Evolutionary conservation across 2,113 vertebrate species (phyloP).

Genomic region (Ptilorrhoa leucosticta): DNA sequence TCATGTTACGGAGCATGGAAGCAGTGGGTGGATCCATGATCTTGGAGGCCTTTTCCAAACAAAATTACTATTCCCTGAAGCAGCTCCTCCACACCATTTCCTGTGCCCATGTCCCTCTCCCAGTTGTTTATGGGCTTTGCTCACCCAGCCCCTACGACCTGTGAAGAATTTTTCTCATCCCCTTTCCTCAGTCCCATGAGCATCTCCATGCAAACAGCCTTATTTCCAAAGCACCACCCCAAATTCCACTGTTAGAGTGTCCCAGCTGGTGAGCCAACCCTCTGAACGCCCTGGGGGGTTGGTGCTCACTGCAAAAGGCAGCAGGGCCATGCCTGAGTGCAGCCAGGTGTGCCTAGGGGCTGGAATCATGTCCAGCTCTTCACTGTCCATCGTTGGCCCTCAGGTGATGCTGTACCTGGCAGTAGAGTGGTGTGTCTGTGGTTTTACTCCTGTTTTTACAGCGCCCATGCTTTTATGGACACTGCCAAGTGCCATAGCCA

Average conservation of each 20-base stretch:
- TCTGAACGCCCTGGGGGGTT: background rate
- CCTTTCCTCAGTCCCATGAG: background rate
- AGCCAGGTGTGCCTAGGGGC: background rate
- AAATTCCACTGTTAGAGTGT: background rate
- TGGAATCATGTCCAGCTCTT: background rate
- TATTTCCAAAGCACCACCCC: background rate
- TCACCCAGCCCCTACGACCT: fast-evolving
- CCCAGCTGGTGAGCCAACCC: background rate
- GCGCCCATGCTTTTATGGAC: fast-evolving
- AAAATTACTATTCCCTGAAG: background rate
- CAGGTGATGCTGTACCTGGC: background rate
- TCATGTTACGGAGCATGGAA: background rate
- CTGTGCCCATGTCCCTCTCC: background rate
- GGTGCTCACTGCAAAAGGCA: background rate
- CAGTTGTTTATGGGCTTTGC: background rate
- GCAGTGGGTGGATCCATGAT: background rate
- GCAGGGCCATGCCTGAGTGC: background rate
- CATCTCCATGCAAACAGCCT: background rate
- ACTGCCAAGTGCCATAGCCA: background rate
- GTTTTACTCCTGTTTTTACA: background rate
- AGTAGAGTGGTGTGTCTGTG: background rate
- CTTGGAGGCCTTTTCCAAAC: background rate
- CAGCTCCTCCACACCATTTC: background rate
- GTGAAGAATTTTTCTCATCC: background rate
- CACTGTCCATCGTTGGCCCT: fast-evolving